phyloP scores from a whole-genome alignment of 2,888 invertebrate species.

The Caenorhabditis sp. region DNA sequence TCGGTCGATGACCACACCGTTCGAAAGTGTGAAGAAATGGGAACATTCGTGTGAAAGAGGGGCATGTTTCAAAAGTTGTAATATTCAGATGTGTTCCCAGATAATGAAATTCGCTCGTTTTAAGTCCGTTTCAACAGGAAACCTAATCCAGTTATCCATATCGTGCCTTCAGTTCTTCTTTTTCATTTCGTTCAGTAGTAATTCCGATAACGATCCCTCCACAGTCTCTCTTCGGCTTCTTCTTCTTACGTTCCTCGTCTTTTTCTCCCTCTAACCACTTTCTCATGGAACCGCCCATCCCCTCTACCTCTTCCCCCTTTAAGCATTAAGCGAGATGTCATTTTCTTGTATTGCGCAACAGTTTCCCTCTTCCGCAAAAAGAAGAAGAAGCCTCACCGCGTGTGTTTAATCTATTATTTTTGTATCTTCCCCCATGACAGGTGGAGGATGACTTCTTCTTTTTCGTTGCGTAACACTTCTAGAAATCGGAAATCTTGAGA shows the following conservation, averaged over 20 bases:
- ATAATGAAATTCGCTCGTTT: constrained; percentile 41
- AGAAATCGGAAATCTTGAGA: constrained; percentile 11
- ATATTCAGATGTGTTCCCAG: constrained; percentile 36
- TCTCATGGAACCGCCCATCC: constrained; percentile 53
- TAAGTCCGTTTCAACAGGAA: constrained; percentile 8
- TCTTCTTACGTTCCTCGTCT: constrained; percentile 25
- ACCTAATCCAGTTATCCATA: constrained; percentile 51
- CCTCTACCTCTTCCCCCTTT: constrained; percentile 31
- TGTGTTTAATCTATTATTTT: constrained; percentile 44
- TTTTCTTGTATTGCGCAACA: constrained; percentile 44
- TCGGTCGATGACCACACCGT: constrained; percentile 11
- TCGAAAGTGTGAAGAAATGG: constrained; percentile 20
- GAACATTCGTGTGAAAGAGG: constrained; percentile 19
- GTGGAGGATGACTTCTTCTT: constrained; percentile 13
- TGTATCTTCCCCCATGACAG: constrained; percentile 26
- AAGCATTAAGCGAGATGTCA: constrained; percentile 36
- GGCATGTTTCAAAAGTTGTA: constrained; percentile 11
- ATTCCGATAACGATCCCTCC: constrained; percentile 52
- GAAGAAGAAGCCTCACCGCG: constrained; percentile 17
- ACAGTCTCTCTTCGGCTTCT: background rate
- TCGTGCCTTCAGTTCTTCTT: constrained; percentile 6
- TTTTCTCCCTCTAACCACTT: constrained; percentile 47
- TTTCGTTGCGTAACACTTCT: constrained; percentile 17
- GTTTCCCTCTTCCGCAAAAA: constrained; percentile 36
- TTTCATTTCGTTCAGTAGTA: constrained; percentile 46